Evolutionary conservation across 2,888 invertebrate genomes (phyloP), one percentile per base, ranked within the genome.

Genomic region (Blastobasis lacticolella): DNA sequence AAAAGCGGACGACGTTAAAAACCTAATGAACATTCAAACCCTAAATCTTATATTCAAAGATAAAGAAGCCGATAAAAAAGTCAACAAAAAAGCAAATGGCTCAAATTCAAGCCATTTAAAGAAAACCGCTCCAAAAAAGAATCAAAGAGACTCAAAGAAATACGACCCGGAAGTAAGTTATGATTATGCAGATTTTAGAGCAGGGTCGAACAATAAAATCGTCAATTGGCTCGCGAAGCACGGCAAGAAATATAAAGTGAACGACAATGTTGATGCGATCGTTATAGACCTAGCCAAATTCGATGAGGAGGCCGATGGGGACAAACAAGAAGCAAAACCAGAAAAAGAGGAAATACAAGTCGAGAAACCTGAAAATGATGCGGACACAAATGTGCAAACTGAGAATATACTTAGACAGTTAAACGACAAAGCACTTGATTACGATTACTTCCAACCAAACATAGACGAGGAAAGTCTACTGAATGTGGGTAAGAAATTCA

Each of bases 251-350:
- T 62, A 64, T 37, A 63, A 64, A 59, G 44, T 73, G 10, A 67
- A 57, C 45, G 58, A 72, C 8, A 58, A 75, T 10, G 49, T 74
- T 49, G 73, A 75, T 42, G 69, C 71, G 3, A 57, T 75, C 37
- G 62, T 78, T n/a, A 50, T 78, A 0, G 66, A 69, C 44, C 37
- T 67, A 5, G 54, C 65, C 0, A 57, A 71, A 41, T 9, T 46
- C 37, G 46, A 46, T 37, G 5, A 46, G 36, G 37, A 46, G 4
- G 9, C 37, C 46, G 46, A 23, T 10, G 8, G 23, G 10, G 45
- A 6, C 7, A 36, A 45, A 36, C 6, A 8, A 45, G 8, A 45
- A 23, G 10, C 23, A 6, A 45, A 5, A 10, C 7, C 23, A 36
- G 23, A 2, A 3, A 23, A 23, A 3, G 23, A 23, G 23, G 23